A percentile compares a stretch with the other conserved stretches of the same genome.
These are phyloP conservation scores for Sinodicranocentrus sp. DNA, from an alignment of 2,888 invertebrate genomes.

Conservation along the genomic window DNA sequence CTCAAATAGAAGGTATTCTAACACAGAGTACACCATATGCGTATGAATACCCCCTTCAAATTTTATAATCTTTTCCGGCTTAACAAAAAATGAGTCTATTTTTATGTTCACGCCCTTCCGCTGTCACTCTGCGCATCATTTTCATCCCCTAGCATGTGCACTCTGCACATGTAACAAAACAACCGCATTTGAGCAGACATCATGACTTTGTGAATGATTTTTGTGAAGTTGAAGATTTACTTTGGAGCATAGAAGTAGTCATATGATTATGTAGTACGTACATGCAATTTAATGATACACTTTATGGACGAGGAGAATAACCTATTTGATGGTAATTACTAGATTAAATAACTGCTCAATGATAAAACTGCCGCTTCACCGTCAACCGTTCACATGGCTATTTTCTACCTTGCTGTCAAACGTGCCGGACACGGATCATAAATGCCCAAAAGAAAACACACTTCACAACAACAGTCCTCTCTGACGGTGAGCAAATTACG, in stretches of 20 bases:
- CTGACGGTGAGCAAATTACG: too few species aligned
- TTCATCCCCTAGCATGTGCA: conserved; percentile 37
- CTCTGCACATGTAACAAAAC: too few species aligned
- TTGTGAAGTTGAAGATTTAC: too few species aligned
- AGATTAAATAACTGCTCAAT: neutral
- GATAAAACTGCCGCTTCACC: conserved; percentile 20
- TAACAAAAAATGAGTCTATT: conserved; percentile 35
- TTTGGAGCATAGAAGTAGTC: neutral
- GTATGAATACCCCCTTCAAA: neutral
- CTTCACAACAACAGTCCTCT: too few species aligned
- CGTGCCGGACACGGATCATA: conserved; percentile 23
- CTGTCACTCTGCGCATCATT: conserved; percentile 17
- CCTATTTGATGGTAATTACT: conserved; percentile 44
- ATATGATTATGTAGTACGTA: neutral
- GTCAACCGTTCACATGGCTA: neutral
- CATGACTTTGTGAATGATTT: too few species aligned
- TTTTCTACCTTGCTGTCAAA: neutral
- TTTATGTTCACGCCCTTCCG: conserved; percentile 50
- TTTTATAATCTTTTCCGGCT: conserved; percentile 51
- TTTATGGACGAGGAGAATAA: neutral
- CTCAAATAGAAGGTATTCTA: too few species aligned
- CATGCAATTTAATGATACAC: neutral
- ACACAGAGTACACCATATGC: too few species aligned
- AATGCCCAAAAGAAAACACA: neutral
- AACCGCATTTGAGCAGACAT: too few species aligned